These are phyloP conservation scores for Microctenopoma lineatum DNA, from an alignment of 2,797 vertebrate species.

Conservation along the genomic window DNA sequence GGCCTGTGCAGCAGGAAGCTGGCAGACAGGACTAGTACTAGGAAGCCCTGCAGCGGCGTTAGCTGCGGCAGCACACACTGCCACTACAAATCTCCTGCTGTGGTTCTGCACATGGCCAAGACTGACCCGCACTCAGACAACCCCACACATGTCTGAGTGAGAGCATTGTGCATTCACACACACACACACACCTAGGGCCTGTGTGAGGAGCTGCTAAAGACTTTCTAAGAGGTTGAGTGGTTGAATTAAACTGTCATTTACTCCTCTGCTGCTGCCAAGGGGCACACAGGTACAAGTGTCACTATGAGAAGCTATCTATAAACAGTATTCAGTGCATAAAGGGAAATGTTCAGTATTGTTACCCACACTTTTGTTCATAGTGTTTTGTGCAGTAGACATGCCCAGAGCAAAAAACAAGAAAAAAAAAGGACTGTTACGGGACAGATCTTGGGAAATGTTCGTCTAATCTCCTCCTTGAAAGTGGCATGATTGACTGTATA, in stretches of 20 bases:
- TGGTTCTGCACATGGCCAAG: slow-evolving; percentile 94
- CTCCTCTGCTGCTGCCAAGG: slow-evolving; percentile 68
- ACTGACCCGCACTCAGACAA: slow-evolving; percentile 92
- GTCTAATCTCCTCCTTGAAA: slow-evolving; percentile 53
- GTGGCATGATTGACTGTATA: slow-evolving; percentile 74
- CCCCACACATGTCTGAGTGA: slow-evolving; percentile 90
- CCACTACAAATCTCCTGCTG: slow-evolving; percentile 93
- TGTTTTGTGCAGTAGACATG: slow-evolving; percentile 69
- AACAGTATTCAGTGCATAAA: slow-evolving; percentile 76
- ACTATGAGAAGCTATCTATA: slow-evolving; percentile 61
- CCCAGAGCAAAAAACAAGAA: slow-evolving; percentile 28
- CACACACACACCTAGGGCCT: slow-evolving; percentile 41
- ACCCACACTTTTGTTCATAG: slow-evolving; percentile 61
- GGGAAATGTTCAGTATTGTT: slow-evolving; percentile 77
- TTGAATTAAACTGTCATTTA: slow-evolving; percentile 57
- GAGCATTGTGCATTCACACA: background rate
- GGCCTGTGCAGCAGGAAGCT: slow-evolving; percentile 93
- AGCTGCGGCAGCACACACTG: slow-evolving; percentile 89
- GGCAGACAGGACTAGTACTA: slow-evolving; percentile 87
- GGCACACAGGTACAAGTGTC: slow-evolving; percentile 57
- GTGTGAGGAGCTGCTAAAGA: slow-evolving; percentile 76
- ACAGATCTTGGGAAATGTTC: slow-evolving; percentile 59
- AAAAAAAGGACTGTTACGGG: slow-evolving; percentile 38
- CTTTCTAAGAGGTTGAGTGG: slow-evolving; percentile 50
- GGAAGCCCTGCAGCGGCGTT: slow-evolving; percentile 89